These are phyloP conservation scores for Colaptes auratus DNA, from an alignment of 2,113 vertebrate species.

Conservation along the genomic window DNA sequence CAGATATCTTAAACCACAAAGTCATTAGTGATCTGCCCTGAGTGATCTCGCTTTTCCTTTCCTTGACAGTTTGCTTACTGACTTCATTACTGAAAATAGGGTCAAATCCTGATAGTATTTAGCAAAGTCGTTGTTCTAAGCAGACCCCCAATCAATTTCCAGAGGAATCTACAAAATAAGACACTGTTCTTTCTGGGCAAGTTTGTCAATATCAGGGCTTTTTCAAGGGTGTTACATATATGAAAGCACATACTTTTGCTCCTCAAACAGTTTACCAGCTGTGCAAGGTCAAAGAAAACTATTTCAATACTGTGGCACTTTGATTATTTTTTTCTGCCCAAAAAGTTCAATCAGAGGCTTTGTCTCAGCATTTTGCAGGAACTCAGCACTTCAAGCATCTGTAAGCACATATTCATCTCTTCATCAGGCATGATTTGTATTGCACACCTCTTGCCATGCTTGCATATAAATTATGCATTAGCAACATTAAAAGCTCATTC, in stretches of 20 bases:
- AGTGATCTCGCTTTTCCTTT: background rate
- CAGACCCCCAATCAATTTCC: background rate
- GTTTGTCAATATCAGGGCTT: background rate
- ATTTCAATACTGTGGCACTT: accelerated
- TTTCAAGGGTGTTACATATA: background rate
- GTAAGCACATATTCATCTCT: background rate
- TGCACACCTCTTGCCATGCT: background rate
- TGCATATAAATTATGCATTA: background rate
- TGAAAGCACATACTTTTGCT: background rate
- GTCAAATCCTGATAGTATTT: background rate
- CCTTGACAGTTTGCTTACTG: background rate
- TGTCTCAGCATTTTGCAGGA: background rate
- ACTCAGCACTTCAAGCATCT: background rate
- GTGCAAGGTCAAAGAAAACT: background rate
- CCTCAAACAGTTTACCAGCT: background rate
- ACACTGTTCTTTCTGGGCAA: background rate
- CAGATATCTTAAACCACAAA: background rate
- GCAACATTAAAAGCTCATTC: background rate
- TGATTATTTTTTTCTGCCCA: background rate
- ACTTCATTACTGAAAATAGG: background rate
- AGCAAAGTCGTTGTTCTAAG: background rate
- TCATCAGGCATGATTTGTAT: background rate
- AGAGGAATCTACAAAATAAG: background rate
- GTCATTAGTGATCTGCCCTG: background rate
- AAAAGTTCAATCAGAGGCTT: background rate